phyloP scores from a whole-genome alignment of 2,113 vertebrate species.

The Camelus dromedarius region DNA sequence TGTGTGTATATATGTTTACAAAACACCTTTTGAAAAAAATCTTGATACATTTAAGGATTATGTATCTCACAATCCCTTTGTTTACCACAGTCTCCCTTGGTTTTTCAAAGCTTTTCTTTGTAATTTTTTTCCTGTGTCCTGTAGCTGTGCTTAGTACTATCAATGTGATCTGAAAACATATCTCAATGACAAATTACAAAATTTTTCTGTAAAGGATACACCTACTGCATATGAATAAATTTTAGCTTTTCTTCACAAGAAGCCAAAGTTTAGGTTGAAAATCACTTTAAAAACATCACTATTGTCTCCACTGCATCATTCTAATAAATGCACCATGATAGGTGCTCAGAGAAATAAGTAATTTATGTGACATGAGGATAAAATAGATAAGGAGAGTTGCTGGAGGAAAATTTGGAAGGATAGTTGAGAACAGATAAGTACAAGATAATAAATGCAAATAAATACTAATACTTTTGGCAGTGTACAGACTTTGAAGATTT shows the following conservation, averaged over 20 bases:
- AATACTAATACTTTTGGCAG: constrained; percentile 5
- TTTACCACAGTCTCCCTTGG: not conserved
- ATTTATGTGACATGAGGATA: not conserved
- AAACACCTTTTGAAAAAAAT: constrained; percentile 45
- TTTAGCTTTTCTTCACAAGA: constrained; percentile 17
- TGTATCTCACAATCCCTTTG: not conserved
- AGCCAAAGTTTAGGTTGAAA: not conserved
- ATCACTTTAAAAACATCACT: constrained; percentile 31
- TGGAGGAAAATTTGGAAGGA: not conserved
- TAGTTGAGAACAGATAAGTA: not conserved
- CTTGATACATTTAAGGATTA: not conserved
- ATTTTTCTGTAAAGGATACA: not conserved
- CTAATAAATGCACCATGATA: constrained; percentile 27
- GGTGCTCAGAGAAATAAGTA: constrained; percentile 15
- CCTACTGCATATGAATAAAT: not conserved
- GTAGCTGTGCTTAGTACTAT: not conserved
- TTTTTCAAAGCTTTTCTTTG: constrained; percentile 48
- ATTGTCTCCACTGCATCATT: not conserved
- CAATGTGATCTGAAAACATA: constrained; percentile 35
- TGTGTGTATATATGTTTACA: not conserved
- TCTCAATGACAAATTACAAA: not conserved
- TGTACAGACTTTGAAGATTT: not conserved
- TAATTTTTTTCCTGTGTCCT: not conserved
- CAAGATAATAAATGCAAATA: constrained; percentile 11
- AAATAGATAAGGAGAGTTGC: not conserved